Evolutionary conservation across 1,140 invertebrate species (phyloP).

Genomic region (Euwallacea fornicatus): DNA sequence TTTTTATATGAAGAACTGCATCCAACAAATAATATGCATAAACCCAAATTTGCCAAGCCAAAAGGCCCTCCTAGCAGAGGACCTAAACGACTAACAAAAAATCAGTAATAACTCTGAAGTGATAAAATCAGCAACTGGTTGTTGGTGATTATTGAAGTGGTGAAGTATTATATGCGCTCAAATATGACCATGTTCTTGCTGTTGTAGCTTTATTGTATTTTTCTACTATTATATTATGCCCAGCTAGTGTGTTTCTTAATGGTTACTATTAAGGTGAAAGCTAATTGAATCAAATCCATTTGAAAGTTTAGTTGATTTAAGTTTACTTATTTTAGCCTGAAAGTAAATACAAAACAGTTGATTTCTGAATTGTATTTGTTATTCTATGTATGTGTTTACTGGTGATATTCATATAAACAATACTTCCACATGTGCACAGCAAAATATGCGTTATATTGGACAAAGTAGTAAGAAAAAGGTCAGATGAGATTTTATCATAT

Average conservation of each 20-base stretch:
- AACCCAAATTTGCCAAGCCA: slow-evolving; percentile 91
- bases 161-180: slow-evolving; percentile 18
- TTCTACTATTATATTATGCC: slow-evolving; percentile 17
- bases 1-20: slow-evolving; percentile 92
- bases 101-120: slow-evolving; percentile 43
- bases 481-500: no score
- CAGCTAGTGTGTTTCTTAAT: slow-evolving; percentile 14
- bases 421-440: no score
- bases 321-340: no score
- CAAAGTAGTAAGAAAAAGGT: no score
- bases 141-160: background rate
- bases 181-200: slow-evolving; percentile 27
- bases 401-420: no score
- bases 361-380: no score
- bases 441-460: no score
- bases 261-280: background rate
- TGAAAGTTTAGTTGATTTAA: no score
- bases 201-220: slow-evolving; percentile 27
- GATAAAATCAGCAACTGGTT: slow-evolving; percentile 2
- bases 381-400: no score
- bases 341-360: no score
- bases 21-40: slow-evolving; percentile 87
- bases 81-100: slow-evolving; percentile 84
- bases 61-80: slow-evolving; percentile 91
- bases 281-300: no score